Evolutionary conservation across 2,797 vertebrate genomes (phyloP), one percentile per base, ranked within the genome.

Genomic region (Spinus pinus): DNA sequence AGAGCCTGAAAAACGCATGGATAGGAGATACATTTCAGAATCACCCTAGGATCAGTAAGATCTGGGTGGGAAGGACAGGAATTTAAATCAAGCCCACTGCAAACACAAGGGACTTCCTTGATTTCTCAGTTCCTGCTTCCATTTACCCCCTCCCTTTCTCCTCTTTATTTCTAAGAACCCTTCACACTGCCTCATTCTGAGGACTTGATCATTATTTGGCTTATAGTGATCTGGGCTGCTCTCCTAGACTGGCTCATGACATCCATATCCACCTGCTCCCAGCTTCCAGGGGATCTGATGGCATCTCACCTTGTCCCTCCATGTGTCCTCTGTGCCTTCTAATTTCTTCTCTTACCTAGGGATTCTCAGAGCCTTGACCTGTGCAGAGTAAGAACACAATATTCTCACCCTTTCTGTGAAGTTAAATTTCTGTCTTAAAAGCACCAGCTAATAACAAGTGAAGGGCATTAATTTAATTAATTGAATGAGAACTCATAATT

Each of bases 281-380:
- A 10, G 5, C 66, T 90, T 49, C 62, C 17, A 35, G 12, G 28
- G n/a, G 22, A 3, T 51, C 57, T 78, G 51, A 31, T 11, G 44
- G 12, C 7, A n/a, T 49, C 31, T 57, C 28, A 44, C 21, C 15
- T 73, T 46, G 31, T 39, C 22, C 19, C 22, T 37, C 24, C 24
- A 10, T 1, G 6, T 33, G 44, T 25, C 18, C 3, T 31, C 12
- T 1, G 1, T 22, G 10, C 6, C 6, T 72, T 8, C n/a, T 47
- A 28, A 46, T 35, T 71, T 25, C 10, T 69, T 46, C 35, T 60
- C 21, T 64, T 72, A 64, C 24, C 19, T 16, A 42, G 39, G 30
- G 21, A 33, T 16, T 11, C 11, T 80, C 11, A 25, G 24, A 65
- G 12, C 8, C 18, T 16, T 4, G 12, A 7, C 6, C 20, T 8